phyloP scores from a whole-genome alignment of 1,140 invertebrate species.

The Cydia fagiglandana region DNA sequence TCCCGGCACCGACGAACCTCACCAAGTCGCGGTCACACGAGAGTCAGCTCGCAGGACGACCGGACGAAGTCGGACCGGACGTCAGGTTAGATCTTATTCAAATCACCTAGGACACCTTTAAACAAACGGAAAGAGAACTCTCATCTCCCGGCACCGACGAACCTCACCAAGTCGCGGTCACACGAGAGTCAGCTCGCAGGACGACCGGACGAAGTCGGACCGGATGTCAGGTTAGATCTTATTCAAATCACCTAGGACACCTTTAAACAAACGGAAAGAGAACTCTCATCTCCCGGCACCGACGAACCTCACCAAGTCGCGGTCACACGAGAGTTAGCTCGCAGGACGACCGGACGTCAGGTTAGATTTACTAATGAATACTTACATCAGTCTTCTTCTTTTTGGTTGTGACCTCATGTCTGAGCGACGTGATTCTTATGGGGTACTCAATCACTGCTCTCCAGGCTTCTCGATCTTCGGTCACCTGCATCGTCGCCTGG shows the following conservation, averaged over 20 bases:
- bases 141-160: slow-evolving; percentile 63
- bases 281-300: slow-evolving; percentile 56
- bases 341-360: slow-evolving; percentile 75
- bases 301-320: slow-evolving; percentile 89
- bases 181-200: slow-evolving; percentile 92
- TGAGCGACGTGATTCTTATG: too few species aligned
- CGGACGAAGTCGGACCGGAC: slow-evolving; percentile 71
- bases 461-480: too few species aligned
- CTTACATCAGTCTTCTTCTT: too few species aligned
- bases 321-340: slow-evolving; percentile 95
- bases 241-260: too few species aligned
- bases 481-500: too few species aligned
- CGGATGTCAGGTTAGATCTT: slow-evolving; percentile 50
- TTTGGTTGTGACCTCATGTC: too few species aligned
- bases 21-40: slow-evolving; percentile 96
- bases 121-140: slow-evolving; percentile 58
- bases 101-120: slow-evolving; percentile 60
- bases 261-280: slow-evolving; percentile 34
- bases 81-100: too few species aligned
- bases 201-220: slow-evolving; percentile 78
- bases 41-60: slow-evolving; percentile 87
- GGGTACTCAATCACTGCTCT: too few species aligned
- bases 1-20: slow-evolving; percentile 79
- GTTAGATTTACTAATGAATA: too few species aligned
- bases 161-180: slow-evolving; percentile 93